Evolutionary conservation across 2,113 vertebrate genomes (phyloP).

Genomic region (Mustelus asterias): DNA sequence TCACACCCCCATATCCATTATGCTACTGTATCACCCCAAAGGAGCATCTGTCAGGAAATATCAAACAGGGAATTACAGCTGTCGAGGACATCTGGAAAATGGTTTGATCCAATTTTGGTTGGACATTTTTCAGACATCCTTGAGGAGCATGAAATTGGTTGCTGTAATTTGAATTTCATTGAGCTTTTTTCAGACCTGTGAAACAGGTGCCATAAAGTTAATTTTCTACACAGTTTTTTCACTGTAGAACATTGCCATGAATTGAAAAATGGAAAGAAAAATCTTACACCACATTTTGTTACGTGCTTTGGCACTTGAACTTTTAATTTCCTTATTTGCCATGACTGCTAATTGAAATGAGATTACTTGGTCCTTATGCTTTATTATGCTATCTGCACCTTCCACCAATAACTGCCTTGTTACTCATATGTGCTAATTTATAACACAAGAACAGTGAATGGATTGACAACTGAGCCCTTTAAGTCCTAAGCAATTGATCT

Average conservation of each 20-base stretch:
- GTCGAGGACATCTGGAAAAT: neutral
- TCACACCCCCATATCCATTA: no score
- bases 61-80: neutral
- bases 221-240: neutral
- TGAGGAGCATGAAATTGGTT: neutral
- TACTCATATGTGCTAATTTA: neutral
- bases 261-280: neutral
- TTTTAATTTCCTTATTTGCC: neutral
- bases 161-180: neutral
- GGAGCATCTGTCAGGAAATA: no score
- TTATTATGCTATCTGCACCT: neutral
- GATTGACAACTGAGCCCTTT: neutral
- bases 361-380: neutral
- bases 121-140: neutral
- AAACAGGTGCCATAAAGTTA: neutral
- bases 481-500: neutral
- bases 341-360: neutral
- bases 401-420: neutral
- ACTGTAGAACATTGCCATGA: neutral
- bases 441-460: neutral
- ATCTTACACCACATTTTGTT: neutral
- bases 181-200: neutral
- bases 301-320: neutral
- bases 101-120: neutral
- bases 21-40: no score